phyloP scores from a whole-genome alignment of 2,797 vertebrate species.

The Hafferia zeledoni region DNA sequence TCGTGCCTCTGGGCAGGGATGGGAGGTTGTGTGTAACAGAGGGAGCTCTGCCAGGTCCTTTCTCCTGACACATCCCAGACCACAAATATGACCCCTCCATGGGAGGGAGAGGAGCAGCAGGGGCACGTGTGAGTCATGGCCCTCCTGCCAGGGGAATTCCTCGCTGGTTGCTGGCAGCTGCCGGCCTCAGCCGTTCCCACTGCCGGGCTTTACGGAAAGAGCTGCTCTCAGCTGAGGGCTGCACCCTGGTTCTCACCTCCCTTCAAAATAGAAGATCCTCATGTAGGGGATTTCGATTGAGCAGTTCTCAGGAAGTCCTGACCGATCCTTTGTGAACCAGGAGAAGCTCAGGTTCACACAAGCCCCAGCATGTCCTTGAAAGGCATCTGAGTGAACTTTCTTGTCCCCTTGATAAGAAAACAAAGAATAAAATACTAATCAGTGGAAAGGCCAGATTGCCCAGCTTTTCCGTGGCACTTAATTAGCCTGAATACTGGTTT shows the following conservation, averaged over 20 bases:
- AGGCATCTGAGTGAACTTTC: neutral
- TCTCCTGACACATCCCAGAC: conserved; percentile 51
- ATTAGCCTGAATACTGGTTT: neutral
- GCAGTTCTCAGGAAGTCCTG: neutral
- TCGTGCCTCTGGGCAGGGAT: no score
- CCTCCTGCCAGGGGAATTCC: conserved; percentile 67
- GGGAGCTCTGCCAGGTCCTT: neutral
- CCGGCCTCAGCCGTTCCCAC: neutral
- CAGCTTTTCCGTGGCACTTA: neutral
- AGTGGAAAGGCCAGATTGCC: neutral
- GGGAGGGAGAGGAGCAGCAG: conserved; percentile 24
- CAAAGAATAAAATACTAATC: neutral
- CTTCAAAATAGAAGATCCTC: conserved; percentile 42
- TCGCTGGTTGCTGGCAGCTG: conserved; percentile 43
- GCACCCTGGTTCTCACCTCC: neutral
- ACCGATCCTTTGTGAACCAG: neutral
- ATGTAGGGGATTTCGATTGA: rapidly evolving
- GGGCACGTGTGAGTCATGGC: conserved; percentile 19
- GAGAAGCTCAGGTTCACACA: neutral
- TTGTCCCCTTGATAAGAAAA: neutral
- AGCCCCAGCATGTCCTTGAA: neutral
- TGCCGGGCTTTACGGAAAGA: neutral
- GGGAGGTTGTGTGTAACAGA: neutral
- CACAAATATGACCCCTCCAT: neutral
- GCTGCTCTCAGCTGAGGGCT: neutral